phyloP scores from a whole-genome alignment of 1,140 invertebrate species.

The Apis florea region DNA sequence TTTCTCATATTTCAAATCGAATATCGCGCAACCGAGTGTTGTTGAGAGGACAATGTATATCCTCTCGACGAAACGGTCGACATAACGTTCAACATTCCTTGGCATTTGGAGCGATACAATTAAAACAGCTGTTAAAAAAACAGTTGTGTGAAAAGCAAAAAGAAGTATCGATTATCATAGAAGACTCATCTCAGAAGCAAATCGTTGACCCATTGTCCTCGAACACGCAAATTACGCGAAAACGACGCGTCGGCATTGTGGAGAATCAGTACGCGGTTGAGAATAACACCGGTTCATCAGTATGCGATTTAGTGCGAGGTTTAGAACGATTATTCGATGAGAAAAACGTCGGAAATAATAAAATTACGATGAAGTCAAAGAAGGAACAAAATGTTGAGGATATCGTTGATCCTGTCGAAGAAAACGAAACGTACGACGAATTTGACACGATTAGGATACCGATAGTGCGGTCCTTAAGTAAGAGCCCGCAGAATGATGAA shows the following conservation, averaged over 20 bases:
- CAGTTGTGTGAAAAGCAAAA: neutral
- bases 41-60: constrained; percentile 31
- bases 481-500: constrained; percentile 74
- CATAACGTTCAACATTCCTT: neutral
- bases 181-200: neutral
- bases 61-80: constrained; percentile 16
- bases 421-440: constrained; percentile 70
- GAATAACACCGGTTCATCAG: constrained; percentile 18
- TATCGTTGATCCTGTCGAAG: constrained; percentile 57
- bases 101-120: neutral
- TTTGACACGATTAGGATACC: constrained; percentile 68
- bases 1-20: constrained; percentile 45
- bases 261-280: constrained; percentile 48
- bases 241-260: constrained; percentile 53
- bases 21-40: neutral
- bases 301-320: constrained; percentile 34
- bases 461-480: constrained; percentile 56
- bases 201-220: neutral
- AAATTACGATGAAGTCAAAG: constrained; percentile 59
- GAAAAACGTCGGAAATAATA: neutral
- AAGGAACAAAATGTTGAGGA: constrained; percentile 2
- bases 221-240: constrained; percentile 9
- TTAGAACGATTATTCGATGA: constrained; percentile 36
- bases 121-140: constrained; percentile 1
- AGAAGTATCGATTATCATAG: neutral